Evolutionary conservation across 2,888 invertebrate species (phyloP), one percentile per base, ranked within the genome.

Genomic region (Cheilosia urbana): DNA sequence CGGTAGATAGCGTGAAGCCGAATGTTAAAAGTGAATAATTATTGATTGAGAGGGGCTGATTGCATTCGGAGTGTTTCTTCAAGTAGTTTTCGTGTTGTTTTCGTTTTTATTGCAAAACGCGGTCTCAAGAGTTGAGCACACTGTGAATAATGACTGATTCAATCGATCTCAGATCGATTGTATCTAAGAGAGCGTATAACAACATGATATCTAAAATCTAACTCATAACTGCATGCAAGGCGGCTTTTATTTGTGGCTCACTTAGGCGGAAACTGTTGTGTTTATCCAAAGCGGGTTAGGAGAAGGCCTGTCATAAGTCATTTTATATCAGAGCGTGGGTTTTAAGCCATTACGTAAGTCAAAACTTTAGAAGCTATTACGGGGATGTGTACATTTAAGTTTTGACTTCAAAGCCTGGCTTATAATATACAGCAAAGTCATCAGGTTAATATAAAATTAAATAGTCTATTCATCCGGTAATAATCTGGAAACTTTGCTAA

Each of bases 21-120:
- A 77, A 66, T 34, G 58, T 51, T 51, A 63, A 83, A 73, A 66
- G 53, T 51, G n/a, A 58, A 73, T 17, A 30, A 63, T 42, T 55
- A 19, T 66, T 57, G 24, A 17, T 57, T 65, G 24, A 15, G 21
- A 24, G 37, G 37, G 37, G 4, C 63, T 65, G 21, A 34, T 34
- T 21, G 30, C 15, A 30, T 15, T 42, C 13, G 9, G 24, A 51
- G 30, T n/a, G 55, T 9, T 49, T 58, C 30, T 57, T 11, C 1
- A 45, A 45, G 13, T 24, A 19, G 24, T 6, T 27, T 19, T 58
- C n/a, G 9, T 27, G 27, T 24, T 66, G 24, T 34, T 42, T 37
- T 42, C 27, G 21, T 66, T 49, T 47, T 51, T 21, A 34, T 34
- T 69, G 47, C 34, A 13, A 69, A 34, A 47, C 47, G 34, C 21